Evolutionary conservation across 2,888 invertebrate genomes (phyloP).

Genomic region (Apodemia duryi): DNA sequence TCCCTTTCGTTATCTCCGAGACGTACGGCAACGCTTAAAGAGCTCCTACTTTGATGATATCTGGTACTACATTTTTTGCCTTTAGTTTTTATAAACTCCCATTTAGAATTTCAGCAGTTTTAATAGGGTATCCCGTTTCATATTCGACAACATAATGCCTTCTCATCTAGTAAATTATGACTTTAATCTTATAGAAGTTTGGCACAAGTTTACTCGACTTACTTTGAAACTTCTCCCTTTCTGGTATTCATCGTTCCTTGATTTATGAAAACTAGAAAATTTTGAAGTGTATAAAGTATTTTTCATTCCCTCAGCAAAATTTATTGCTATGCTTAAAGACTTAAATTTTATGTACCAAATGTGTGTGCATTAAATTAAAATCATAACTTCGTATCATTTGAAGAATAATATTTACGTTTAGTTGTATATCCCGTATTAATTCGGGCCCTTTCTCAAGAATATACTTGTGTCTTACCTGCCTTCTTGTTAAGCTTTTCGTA

Average conservation of each 20-base stretch:
- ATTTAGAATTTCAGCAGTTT: slow-evolving; percentile 52
- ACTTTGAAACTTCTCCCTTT: slow-evolving; percentile 62
- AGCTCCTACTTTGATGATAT: slow-evolving; percentile 57
- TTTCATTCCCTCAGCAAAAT: slow-evolving; percentile 53
- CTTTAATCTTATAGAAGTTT: slow-evolving; percentile 68
- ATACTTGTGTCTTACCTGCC: too few relatives aligned
- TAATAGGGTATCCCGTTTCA: slow-evolving; percentile 49
- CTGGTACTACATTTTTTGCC: slow-evolving; percentile 38
- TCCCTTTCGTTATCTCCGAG: slow-evolving; percentile 67
- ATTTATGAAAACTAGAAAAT: slow-evolving; percentile 72
- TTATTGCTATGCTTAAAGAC: slow-evolving; percentile 52
- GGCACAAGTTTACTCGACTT: slow-evolving; percentile 59
- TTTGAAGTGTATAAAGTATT: slow-evolving; percentile 57
- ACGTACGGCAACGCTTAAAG: slow-evolving; percentile 62
- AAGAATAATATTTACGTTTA: too few relatives aligned
- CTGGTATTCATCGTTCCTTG: slow-evolving; percentile 60
- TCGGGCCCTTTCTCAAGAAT: too few relatives aligned
- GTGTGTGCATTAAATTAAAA: slow-evolving; percentile 28
- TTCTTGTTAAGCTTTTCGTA: too few relatives aligned
- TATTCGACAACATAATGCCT: slow-evolving; percentile 61
- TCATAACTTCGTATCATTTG: too few relatives aligned
- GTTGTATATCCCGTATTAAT: too few relatives aligned
- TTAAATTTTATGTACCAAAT: slow-evolving; percentile 35
- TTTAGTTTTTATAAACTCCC: slow-evolving; percentile 40
- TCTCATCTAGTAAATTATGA: slow-evolving; percentile 69